Conservation (phyloP, 2,888 invertebrate species). For the Aporophyla nigra region DNA sequence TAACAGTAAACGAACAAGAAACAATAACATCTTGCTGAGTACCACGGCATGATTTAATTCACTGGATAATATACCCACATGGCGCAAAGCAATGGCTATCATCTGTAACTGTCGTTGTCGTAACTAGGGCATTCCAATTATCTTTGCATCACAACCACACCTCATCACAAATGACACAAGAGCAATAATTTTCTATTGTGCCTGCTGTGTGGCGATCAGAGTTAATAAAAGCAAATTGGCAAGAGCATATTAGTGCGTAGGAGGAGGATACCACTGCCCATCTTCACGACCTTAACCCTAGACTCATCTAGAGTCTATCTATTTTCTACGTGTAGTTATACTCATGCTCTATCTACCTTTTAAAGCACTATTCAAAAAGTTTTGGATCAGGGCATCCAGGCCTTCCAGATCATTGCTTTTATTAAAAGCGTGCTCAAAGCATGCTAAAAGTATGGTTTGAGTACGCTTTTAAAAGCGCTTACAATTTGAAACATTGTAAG, state of each 20-base stretch:
- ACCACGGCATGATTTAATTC: not conserved
- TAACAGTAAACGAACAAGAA: not conserved
- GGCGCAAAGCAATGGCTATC: not conserved
- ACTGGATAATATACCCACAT: not conserved
- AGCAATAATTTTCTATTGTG: constrained; percentile 44
- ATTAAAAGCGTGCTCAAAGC: too few species aligned
- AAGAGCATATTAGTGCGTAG: constrained; percentile 20
- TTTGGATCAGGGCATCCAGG: not conserved
- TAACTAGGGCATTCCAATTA: constrained; percentile 24
- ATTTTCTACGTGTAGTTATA: not conserved
- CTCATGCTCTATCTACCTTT: not conserved
- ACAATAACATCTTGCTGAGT: not conserved
- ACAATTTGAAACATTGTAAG: too few species aligned
- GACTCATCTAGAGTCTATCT: not conserved
- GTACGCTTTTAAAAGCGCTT: too few species aligned
- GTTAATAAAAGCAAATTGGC: constrained; percentile 30
- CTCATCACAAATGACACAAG: not conserved
- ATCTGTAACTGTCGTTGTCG: not conserved
- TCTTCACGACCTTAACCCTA: constrained; percentile 25
- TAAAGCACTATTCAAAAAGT: not conserved
- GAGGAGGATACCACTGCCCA: constrained; percentile 7
- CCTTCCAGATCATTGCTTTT: too few species aligned
- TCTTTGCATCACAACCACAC: not conserved
- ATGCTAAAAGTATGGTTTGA: too few species aligned
- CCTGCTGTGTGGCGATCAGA: constrained; percentile 15